Conservation (phyloP, 2,113 vertebrate species). For the Dascyllus trimaculatus region DNA sequence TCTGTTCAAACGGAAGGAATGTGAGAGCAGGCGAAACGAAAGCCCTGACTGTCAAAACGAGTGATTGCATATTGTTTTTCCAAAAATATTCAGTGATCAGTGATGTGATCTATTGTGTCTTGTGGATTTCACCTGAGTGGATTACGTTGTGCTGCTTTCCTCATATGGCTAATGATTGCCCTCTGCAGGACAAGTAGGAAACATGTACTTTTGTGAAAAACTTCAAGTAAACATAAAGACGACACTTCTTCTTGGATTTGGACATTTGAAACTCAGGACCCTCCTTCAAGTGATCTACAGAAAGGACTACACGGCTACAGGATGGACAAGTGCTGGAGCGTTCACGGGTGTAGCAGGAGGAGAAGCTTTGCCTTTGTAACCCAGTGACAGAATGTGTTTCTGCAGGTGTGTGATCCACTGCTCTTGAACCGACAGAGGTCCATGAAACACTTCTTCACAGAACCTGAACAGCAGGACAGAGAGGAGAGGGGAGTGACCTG, state of each 20-base stretch:
- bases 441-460: conserved; percentile 94
- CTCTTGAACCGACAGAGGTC: conserved; percentile 93
- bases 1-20: conserved; percentile 26
- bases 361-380: conserved; percentile 88
- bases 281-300: not conserved
- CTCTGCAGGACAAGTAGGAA: conserved; percentile 40
- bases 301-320: conserved; percentile 64
- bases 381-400: conserved; percentile 94
- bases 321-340: conserved; percentile 58
- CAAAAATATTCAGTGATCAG: not conserved
- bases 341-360: conserved; percentile 67
- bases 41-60: not conserved
- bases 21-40: not conserved
- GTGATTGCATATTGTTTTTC: no score
- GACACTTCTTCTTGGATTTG: not conserved
- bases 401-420: conserved; percentile 95
- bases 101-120: not conserved
- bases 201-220: conserved; percentile 8
- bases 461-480: conserved; percentile 84
- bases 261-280: not conserved
- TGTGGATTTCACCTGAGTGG: conserved; percentile 53
- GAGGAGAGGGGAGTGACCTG: not conserved
- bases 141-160: conserved; percentile 2
- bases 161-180: conserved; percentile 40
- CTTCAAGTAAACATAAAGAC: not conserved